Conservation (phyloP, 2,888 invertebrate species). For the Acanthacorydalis orientalis region DNA sequence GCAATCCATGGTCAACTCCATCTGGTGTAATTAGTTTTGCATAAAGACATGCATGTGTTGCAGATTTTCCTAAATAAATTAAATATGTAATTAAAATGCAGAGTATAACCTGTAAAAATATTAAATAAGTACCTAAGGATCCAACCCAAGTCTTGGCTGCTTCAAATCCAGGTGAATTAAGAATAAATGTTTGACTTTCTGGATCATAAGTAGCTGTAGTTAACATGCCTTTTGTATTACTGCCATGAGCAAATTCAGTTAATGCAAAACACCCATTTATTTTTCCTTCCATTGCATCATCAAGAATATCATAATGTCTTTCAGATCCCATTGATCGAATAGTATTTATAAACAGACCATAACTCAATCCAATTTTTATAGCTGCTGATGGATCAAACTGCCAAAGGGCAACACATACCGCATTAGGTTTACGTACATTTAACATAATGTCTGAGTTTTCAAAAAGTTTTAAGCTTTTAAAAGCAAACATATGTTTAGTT, state of each 20-base stretch:
- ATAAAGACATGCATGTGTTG: constrained; percentile 76
- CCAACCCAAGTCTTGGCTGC: constrained; percentile 78
- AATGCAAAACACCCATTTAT: constrained; percentile 62
- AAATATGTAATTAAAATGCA: background rate
- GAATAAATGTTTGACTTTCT: constrained; percentile 49
- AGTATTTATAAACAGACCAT: constrained; percentile 47
- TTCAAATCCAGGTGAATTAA: constrained; percentile 60
- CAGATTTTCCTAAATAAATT: constrained; percentile 44
- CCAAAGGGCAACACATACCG: constrained; percentile 33
- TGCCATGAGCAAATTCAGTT: constrained; percentile 83
- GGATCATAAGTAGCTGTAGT: constrained; percentile 71
- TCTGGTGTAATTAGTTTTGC: constrained; percentile 75
- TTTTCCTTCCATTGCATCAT: constrained; percentile 21
- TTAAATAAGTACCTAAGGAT: constrained; percentile 35
- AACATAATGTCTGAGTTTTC: constrained; percentile 31
- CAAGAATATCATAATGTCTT: constrained; percentile 38
- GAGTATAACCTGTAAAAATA: background rate
- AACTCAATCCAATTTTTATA: constrained; percentile 45
- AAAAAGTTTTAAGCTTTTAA: constrained; percentile 44
- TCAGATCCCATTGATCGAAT: constrained; percentile 46
- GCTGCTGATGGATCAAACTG: constrained; percentile 43
- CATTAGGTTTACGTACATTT: constrained; percentile 29
- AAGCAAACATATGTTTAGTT: constrained; percentile 38
- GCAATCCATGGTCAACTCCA: constrained; percentile 64
- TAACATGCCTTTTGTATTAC: constrained; percentile 74